Evolutionary conservation across 2,113 vertebrate species (phyloP), one percentile per base, ranked within the genome.

Genomic region (Oncorhynchus mykiss): DNA sequence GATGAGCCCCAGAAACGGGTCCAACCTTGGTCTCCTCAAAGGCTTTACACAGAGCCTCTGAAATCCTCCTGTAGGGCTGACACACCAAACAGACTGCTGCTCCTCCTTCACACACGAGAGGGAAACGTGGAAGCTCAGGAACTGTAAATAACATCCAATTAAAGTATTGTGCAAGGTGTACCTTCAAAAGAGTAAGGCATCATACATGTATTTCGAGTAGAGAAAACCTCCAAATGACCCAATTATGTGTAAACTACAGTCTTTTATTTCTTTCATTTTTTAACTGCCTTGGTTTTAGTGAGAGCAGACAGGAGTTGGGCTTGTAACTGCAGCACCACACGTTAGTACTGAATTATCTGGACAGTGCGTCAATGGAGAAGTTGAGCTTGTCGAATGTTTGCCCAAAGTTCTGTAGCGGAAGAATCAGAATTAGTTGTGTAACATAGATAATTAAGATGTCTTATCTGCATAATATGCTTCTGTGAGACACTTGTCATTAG

Each of bases 381-480:
- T 92, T 94, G 71, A 96, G 80, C 13, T 79, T 86, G 82, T 96
- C 93, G 0, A 94, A 96, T 20, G 85, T 85, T 57, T 93, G 80
- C 25, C 95, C 95, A 0, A 96, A 96, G 85, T 27, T 27, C 27
- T 27, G 2, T 27, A 27, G 27, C 27, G 27, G 27, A 27, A 27
- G 27, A 29, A 29, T 4, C 29, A 29, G 27, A 3, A 4, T 29
- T 29, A 29, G 27, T 3, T 27, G 27, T 27, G 27, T 27, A 27
- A 27, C 25, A 3, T 27, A 27, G 27, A 27, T 27, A 27, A 27
- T 27, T 27, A 27, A 27, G 27, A 27, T 27, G 27, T 27, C 27
- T 27, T 27, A 27, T 27, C 2, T 27, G 27, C 27, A 27, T 27
- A 27, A 27, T 27, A 27, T 27, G 27, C 27, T 27, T 27, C 27